Base-by-base conservation (phyloP, 2,113 vertebrate species). In the Triplophysa rosa region DNA sequence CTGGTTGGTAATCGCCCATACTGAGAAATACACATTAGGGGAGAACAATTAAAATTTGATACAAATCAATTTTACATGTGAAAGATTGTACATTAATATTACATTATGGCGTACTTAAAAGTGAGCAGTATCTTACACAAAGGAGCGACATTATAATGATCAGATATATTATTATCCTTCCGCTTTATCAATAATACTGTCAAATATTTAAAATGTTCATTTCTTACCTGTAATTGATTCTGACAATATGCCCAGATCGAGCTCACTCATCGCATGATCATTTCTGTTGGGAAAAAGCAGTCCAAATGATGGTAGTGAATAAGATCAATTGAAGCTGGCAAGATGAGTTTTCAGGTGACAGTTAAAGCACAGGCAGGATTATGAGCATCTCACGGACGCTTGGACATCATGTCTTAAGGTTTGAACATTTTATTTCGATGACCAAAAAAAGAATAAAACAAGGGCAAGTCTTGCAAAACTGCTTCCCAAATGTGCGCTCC, bases 201-300 rank as follows among this genome's bases (percentile, higher is more conserved):
- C 52, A 78, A 14, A 67, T 45, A 12, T 64, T 58, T 0, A 49
- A 66, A 72, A 59, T 40, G 24, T 33, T 12, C 9, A 14, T 81
- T 79, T 56, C 26, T 89, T 93, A 94, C 93, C 93, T 94, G 89
- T 87, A 88, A 86, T 87, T 84, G 88, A 88, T 83, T 89, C 80
- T 59, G 87, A 88, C 71, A 87, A 87, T 87, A 86, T 88, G 82
- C 86, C 88, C 88, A 90, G 84, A 86, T 89, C 87, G 87, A 91
- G 80, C 87, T 84, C 89, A 89, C 88, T 94, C 92, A 93, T 93
- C 90, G 92, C 93, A 94, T 93, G 91, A 87, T 92, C 89, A 85
- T 83, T 85, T 81, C 84, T 86, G 88, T 79, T 83, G 78, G 82
- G 77, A 83, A 87, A 91, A 88, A 90, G 89, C 87, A 87, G 86